A percentile compares a stretch with the other conserved stretches of the same genome.
phyloP scores from a whole-genome alignment of 2,113 vertebrate species.

The Pachyramphus minor region DNA sequence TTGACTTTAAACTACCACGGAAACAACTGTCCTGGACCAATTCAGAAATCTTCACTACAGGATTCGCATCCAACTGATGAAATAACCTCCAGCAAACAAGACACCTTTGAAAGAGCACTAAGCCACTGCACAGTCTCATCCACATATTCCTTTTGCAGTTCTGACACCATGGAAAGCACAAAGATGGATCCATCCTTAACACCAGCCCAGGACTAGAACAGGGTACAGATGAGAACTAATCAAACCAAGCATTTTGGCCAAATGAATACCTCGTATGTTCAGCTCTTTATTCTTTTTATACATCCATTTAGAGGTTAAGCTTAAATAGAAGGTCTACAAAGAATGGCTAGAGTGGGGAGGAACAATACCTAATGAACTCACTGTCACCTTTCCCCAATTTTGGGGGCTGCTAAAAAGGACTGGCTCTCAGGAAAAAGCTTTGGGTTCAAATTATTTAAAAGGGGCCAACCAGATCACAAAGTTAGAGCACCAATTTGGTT shows the following conservation, averaged over 20 bases:
- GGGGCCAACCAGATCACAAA: not conserved
- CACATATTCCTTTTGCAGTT: not conserved
- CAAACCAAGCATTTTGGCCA: not conserved
- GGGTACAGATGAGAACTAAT: not conserved
- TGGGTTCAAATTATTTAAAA: not conserved
- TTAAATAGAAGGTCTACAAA: not conserved
- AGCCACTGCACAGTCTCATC: not conserved
- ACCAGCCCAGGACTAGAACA: not conserved
- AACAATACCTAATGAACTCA: not conserved
- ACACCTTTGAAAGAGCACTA: not conserved
- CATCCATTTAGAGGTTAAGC: not conserved
- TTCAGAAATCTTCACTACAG: conserved; percentile 45
- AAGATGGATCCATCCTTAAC: not conserved
- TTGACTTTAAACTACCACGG: not conserved
- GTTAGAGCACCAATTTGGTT: not conserved
- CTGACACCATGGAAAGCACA: not conserved
- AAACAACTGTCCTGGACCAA: conserved; percentile 52
- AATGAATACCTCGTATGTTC: not conserved
- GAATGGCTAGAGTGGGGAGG: not conserved
- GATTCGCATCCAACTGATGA: not conserved
- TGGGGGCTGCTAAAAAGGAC: not conserved
- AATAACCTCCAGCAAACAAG: conserved; percentile 27
- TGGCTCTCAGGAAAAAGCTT: not conserved
- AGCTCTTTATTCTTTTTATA: not conserved
- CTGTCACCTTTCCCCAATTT: not conserved